These are phyloP conservation scores for Chlorops oryzae DNA, from an alignment of 1,140 invertebrate species.

Conservation along the genomic window DNA sequence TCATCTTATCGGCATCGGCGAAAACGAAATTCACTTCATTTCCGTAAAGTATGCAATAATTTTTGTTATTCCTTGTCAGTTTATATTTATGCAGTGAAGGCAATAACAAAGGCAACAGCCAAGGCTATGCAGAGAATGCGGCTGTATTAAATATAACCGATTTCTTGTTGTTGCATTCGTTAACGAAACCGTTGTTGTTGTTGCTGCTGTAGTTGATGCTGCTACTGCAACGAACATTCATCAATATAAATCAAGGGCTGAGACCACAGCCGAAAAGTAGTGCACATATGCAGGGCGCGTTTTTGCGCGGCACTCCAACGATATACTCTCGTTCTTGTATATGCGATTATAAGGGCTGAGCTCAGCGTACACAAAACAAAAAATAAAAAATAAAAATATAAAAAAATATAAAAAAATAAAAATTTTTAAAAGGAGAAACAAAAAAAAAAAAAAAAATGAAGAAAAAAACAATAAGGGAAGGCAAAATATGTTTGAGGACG, in stretches of 20 bases:
- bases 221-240: neutral
- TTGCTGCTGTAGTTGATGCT: neutral
- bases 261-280: neutral
- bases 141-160: too few species aligned
- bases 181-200: neutral
- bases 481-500: too few species aligned
- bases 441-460: neutral
- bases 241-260: slow-evolving; percentile 2
- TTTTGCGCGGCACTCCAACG: neutral
- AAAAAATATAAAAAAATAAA: slow-evolving; percentile 2
- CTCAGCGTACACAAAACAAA: slow-evolving; percentile 6
- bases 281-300: neutral
- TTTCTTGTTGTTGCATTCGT: too few species aligned
- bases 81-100: neutral
- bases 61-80: neutral
- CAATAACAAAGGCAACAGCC: too few species aligned
- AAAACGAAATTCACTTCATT: slow-evolving; percentile 5
- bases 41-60: slow-evolving; percentile 7
- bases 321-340: too few species aligned
- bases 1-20: too few species aligned
- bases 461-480: neutral
- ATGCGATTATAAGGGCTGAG: slow-evolving; percentile 1
- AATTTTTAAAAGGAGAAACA: neutral
- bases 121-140: too few species aligned
- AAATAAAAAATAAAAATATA: neutral